A percentile compares a stretch with the other conserved stretches of the same genome.
These are phyloP conservation scores for Cyprinodon tularosa DNA, from an alignment of 2,113 vertebrate genomes.

Conservation along the genomic window DNA sequence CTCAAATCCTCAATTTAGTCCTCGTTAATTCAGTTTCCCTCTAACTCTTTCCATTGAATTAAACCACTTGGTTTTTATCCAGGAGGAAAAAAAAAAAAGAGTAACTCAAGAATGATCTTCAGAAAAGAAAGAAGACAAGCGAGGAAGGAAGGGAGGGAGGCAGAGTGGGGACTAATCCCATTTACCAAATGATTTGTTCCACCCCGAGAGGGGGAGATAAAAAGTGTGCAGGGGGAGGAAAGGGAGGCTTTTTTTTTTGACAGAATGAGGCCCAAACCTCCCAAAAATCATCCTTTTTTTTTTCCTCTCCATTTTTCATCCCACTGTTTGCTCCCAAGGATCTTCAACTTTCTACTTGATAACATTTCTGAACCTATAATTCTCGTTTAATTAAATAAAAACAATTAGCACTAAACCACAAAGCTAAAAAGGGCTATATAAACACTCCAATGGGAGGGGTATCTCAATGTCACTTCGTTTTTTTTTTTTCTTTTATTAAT, in stretches of 20 bases:
- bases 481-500: not conserved
- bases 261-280: conserved; percentile 23
- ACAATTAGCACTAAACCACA: conserved; percentile 13
- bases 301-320: not conserved
- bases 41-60: conserved; percentile 21
- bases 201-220: conserved; percentile 34
- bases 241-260: not conserved
- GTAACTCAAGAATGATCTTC: conserved; percentile 39
- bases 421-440: too few relatives aligned
- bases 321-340: conserved; percentile 1
- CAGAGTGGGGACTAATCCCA: conserved; percentile 62
- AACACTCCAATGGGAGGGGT: too few relatives aligned
- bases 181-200: conserved; percentile 74
- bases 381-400: conserved; percentile 59
- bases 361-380: conserved; percentile 40
- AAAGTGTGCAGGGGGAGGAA: conserved; percentile 17
- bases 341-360: not conserved
- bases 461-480: not conserved
- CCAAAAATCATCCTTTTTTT: not conserved
- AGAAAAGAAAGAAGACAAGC: conserved; percentile 40
- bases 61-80: conserved; percentile 20
- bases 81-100: conserved; percentile 11
- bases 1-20: conserved; percentile 31
- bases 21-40: conserved; percentile 20
- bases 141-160: conserved; percentile 21